Percentiles rank a stretch among this genome's conserved stretches.
phyloP scores from a whole-genome alignment of 2,888 invertebrate species.

The Spialia ferax region DNA sequence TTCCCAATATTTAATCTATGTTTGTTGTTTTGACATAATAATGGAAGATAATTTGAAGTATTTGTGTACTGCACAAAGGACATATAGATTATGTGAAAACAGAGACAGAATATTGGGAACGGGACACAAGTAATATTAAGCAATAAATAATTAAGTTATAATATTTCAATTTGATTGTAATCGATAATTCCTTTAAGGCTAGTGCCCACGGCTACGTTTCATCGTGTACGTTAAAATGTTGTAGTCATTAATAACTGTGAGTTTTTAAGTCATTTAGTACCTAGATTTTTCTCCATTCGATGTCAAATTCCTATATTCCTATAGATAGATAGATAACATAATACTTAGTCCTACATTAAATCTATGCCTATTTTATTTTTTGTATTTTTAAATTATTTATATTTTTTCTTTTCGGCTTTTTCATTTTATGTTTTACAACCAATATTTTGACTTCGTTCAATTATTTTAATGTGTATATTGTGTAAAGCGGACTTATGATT shows the following conservation, averaged over 20 bases:
- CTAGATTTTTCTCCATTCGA: conserved; percentile 24
- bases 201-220: conserved; percentile 20
- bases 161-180: conserved; percentile 3
- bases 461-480: background rate
- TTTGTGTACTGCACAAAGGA: too few relatives aligned
- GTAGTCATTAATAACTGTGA: conserved; percentile 25
- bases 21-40: too few relatives aligned
- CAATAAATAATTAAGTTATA: conserved; percentile 1
- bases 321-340: background rate
- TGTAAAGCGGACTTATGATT: background rate
- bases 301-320: conserved; percentile 21
- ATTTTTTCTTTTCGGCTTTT: background rate
- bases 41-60: too few relatives aligned
- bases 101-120: too few relatives aligned
- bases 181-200: background rate
- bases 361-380: background rate
- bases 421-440: too few relatives aligned
- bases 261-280: conserved; percentile 21
- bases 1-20: too few relatives aligned
- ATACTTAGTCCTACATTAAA: background rate
- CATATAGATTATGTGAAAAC: too few relatives aligned
- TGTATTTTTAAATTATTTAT: background rate
- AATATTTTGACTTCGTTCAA: too few relatives aligned
- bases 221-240: background rate
- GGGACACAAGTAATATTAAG: too few relatives aligned